Evolutionary conservation across 2,113 vertebrate genomes (phyloP), one percentile per base, ranked within the genome.

Genomic region (Clupea harengus): DNA sequence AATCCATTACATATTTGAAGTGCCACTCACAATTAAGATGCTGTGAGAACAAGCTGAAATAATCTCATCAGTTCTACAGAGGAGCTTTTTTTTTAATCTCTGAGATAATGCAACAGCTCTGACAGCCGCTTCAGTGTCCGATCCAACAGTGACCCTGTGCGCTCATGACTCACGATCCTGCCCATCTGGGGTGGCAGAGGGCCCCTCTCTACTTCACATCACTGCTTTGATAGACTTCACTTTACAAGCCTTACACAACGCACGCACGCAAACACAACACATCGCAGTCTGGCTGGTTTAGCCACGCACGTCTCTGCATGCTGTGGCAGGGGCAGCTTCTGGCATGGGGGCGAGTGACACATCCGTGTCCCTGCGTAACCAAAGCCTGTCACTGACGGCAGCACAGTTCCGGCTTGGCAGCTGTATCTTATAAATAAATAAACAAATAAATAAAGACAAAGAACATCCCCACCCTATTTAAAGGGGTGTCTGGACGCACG

Each of bases 151-250:
- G 10, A 2, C 67, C 28, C 67, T 72, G 67, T 32, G 8, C n/a
- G 7, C 0, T 22, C 86, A 86, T 87, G 83, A 83, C 44, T 67
- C 81, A 44, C 28, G 57, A 88, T 82, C 83, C 82, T 85, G 84
- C 57, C 86, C 88, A 89, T 85, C 83, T 86, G 89, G 67, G 54
- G 57, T 47, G 10, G 46, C 49, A 81, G 83, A 20, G 81, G 11
- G 60, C 10, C 72, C 72, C 4, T 32, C 72, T 32, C 32, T 39
- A 20, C 20, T 44, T 32, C 72, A 78, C 15, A 1, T 32, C 72
- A 39, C 28, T 78, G 28, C 28, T 17, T 17, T 39, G 72, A 78
- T 39, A 67, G 64, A 67, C 25, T 78, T 39, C 28, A 78, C 72
- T 78, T 39, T 15, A 78, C 64, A 72, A 72, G n/a, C 64, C 64